Conservation (phyloP, 35 echinoderm and acorn worm species). For the Diadema setosum region DNA sequence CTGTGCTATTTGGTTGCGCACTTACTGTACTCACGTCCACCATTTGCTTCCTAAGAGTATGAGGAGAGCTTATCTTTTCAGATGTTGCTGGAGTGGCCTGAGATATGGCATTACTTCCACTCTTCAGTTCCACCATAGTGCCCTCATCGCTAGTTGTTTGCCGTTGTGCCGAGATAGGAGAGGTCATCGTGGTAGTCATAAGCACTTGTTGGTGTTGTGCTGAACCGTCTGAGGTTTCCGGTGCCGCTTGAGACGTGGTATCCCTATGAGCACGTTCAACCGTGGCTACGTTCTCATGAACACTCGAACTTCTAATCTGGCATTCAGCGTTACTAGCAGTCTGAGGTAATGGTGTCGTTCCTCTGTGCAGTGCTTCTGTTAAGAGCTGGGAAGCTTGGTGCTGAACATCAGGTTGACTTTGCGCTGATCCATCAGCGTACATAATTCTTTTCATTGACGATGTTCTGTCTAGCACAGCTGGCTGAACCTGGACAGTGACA, state of each 20-base stretch:
- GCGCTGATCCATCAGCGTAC: background rate
- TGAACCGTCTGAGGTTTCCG: background rate
- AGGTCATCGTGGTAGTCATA: background rate
- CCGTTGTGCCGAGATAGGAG: background rate
- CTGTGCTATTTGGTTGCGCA: background rate
- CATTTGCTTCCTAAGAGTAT: background rate
- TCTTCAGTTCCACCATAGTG: background rate
- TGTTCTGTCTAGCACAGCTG: constrained; percentile 11
- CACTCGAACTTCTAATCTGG: background rate
- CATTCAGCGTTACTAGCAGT: background rate
- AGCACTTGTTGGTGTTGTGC: background rate
- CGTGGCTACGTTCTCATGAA: background rate
- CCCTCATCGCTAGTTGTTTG: background rate
- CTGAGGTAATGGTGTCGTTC: background rate
- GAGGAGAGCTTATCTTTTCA: background rate
- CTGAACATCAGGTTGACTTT: background rate
- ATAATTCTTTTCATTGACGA: background rate
- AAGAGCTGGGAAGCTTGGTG: background rate
- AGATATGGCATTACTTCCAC: background rate
- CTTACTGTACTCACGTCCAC: background rate
- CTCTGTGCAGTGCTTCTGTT: background rate
- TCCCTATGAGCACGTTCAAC: background rate
- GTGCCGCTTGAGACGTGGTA: background rate
- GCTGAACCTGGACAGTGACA: background rate
- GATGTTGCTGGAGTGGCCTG: background rate